Percentiles rank a stretch among this genome's conserved stretches.
These are phyloP conservation scores for Geotrupes spiniger DNA, from an alignment of 2,888 invertebrate genomes.

Conservation along the genomic window DNA sequence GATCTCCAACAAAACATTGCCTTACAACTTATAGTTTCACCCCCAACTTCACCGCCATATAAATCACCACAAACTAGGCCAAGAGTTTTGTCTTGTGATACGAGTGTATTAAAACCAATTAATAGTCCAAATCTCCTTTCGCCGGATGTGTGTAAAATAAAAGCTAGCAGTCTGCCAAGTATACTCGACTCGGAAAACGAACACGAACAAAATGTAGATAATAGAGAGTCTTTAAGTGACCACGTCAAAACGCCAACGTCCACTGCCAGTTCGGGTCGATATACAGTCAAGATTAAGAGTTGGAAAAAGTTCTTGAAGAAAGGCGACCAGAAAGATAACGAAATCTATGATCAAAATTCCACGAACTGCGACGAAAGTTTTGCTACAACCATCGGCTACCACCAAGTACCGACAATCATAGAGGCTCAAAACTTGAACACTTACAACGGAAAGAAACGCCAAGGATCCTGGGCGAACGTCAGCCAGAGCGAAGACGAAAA, in stretches of 20 bases:
- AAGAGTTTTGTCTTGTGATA: constrained; percentile 47
- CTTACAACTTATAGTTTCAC: constrained; percentile 61
- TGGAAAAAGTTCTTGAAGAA: constrained; percentile 69
- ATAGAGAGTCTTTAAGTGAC: constrained; percentile 47
- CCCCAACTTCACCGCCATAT: constrained; percentile 51
- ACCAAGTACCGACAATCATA: constrained; percentile 62
- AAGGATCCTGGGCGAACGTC: constrained; percentile 19
- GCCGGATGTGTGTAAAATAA: constrained; percentile 60
- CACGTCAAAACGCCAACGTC: constrained; percentile 67
- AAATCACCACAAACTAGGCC: constrained; percentile 46
- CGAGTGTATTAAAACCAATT: constrained; percentile 37
- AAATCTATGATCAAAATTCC: constrained; percentile 39
- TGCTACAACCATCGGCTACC: constrained; percentile 52
- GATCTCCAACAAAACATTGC: constrained; percentile 45
- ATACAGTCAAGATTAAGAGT: constrained; percentile 57
- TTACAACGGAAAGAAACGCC: constrained; percentile 18
- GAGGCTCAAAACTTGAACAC: constrained; percentile 16
- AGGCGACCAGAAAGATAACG: constrained; percentile 50
- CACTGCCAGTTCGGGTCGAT: constrained; percentile 58
- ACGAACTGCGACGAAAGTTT: constrained; percentile 26
- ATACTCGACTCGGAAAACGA: constrained; percentile 76
- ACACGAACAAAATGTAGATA: constrained; percentile 57
- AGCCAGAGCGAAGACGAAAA: constrained; percentile 26
- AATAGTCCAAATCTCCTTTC: constrained; percentile 56
- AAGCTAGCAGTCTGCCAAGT: constrained; percentile 79